Conservation (phyloP, 2,113 vertebrate genomes). For the Setophaga petechia region DNA sequence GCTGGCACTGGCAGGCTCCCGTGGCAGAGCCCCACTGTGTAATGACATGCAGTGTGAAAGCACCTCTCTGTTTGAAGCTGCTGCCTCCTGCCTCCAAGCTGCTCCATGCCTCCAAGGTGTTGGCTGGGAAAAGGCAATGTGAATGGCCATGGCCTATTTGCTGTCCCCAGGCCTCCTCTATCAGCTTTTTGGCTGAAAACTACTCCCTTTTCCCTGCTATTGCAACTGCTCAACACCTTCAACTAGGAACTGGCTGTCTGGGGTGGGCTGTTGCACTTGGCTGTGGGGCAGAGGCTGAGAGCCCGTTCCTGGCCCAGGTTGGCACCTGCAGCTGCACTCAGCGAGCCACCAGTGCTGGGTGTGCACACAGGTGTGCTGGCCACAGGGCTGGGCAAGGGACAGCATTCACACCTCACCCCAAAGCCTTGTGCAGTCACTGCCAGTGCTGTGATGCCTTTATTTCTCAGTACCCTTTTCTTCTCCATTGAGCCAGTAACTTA, state of each 20-base stretch:
- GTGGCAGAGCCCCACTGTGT: background rate
- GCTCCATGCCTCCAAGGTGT: background rate
- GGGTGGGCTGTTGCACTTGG: background rate
- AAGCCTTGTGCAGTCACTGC: background rate
- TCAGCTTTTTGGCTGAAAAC: background rate
- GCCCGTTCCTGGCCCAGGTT: accelerated
- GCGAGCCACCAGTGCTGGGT: accelerated
- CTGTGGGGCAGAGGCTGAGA: background rate
- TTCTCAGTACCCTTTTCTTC: background rate
- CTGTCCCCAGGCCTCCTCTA: background rate
- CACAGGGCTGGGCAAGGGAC: accelerated
- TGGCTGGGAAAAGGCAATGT: background rate
- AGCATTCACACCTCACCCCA: accelerated
- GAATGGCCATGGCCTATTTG: background rate
- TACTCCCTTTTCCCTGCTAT: background rate
- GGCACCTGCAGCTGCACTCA: background rate
- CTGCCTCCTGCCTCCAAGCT: background rate
- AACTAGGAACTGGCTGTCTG: background rate
- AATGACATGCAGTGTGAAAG: background rate
- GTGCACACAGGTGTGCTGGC: accelerated
- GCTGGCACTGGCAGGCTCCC: background rate
- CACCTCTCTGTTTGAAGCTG: background rate
- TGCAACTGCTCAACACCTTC: background rate
- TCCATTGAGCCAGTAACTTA: background rate
- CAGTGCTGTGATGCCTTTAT: background rate